These are phyloP conservation scores for Stichodactyla helianthus DNA, from an alignment of 64 coral and sea anemone species.

Conservation along the genomic window DNA sequence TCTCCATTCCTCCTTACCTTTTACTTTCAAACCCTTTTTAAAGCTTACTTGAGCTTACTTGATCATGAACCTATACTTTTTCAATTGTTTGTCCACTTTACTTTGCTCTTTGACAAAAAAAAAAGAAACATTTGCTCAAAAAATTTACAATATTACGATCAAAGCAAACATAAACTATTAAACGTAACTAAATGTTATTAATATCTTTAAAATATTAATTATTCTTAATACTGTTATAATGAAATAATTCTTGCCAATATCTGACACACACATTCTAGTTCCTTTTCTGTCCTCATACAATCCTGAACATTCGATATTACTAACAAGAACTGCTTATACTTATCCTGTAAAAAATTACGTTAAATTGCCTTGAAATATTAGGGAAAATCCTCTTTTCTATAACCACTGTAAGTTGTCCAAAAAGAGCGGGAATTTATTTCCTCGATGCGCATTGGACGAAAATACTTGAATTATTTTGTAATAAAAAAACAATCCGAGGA, in stretches of 20 bases:
- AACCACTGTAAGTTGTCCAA: background rate
- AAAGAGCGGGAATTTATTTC: slow-evolving; percentile 26
- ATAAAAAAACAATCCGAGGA: background rate
- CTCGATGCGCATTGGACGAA: slow-evolving; percentile 64
- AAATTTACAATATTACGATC: no score
- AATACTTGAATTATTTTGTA: background rate
- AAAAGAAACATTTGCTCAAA: no score
- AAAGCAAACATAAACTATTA: no score
- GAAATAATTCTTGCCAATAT: background rate
- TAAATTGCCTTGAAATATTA: background rate
- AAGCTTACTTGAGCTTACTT: no score
- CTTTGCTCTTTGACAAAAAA: no score
- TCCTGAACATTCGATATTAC: background rate
- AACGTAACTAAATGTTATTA: no score
- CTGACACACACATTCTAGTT: background rate
- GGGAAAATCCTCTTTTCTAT: slow-evolving; percentile 1
- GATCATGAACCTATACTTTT: no score
- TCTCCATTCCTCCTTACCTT: no score
- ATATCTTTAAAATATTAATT: no score
- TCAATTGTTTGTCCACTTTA: no score
- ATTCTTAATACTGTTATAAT: background rate
- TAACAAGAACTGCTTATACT: background rate
- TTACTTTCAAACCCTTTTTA: no score
- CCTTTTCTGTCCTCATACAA: background rate
- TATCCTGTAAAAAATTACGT: background rate